Base-by-base conservation (phyloP, 2,888 invertebrate species). In the Panzeria rudis region DNA sequence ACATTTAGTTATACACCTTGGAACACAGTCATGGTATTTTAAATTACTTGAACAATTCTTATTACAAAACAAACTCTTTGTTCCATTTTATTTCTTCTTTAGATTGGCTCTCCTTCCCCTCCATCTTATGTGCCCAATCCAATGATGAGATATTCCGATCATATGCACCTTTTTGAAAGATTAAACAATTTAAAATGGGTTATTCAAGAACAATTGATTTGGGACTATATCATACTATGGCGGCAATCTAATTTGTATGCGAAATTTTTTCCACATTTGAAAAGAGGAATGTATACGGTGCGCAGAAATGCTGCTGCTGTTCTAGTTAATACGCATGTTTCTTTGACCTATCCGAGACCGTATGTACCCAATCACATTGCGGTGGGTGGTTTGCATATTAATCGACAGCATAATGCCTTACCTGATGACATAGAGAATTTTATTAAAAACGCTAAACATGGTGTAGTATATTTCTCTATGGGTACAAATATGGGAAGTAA, bases 381-480 rank as follows among this genome's bases (percentile, higher is more conserved):
- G 75, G 91, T 93, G 8, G 93, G 92, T 0, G 93, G 93, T 32
- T 89, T 93, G 89, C 93, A 92, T 68, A 90, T 93, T n/a, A 91
- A 92, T 79, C 89, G 89, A 0, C 86, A 90, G 20, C 86, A 87
- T 1, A 88, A 88, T 9, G 89, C 91, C 0, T 82, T 93, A 66
- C 92, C 93, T 0, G 82, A 79, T 54, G 91, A 93, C 41, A 89
- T 93, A 9, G 89, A 92, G 73, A 86, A 89, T 20, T 93, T 93
- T 59, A 87, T 94, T 4, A 91, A 92, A 41, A 90, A 89, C 0
- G 92, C 93, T 4, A 84, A 88, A 38, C 88, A 93, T 81, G 94
- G 94, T 0, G 93, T 91, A 4, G 91, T 94, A 23, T 93, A 93
- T 84, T 93, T 93, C 82, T 93, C 93, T 0, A 90, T 94, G 91